Evolutionary conservation across 2,888 invertebrate species (phyloP).

Genomic region (Acanthoscelides obtectus): DNA sequence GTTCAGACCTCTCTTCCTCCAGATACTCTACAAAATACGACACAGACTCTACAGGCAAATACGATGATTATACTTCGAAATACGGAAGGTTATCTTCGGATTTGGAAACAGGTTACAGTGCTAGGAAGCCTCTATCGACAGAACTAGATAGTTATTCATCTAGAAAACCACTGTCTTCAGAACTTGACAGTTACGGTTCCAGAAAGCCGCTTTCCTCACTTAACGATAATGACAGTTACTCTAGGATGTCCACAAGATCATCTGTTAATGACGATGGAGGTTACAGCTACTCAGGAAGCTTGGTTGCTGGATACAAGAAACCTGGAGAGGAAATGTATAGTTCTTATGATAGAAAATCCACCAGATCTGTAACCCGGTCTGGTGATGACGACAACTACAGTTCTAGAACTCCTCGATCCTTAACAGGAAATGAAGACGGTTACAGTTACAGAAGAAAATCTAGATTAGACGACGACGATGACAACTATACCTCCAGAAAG

Average conservation of each 20-base stretch:
- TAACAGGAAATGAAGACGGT: slow-evolving; percentile 21
- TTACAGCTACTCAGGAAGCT: slow-evolving; percentile 25
- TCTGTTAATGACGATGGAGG: slow-evolving; percentile 26
- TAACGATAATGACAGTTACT: slow-evolving; percentile 24
- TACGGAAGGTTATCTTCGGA: slow-evolving; percentile 21
- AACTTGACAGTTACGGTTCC: slow-evolving; percentile 23
- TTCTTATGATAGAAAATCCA: slow-evolving; percentile 27
- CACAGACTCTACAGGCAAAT: slow-evolving; percentile 21
- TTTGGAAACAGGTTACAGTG: slow-evolving; percentile 25
- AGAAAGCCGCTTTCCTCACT: slow-evolving; percentile 24
- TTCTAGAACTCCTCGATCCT: slow-evolving; percentile 24
- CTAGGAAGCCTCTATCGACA: slow-evolving; percentile 21
- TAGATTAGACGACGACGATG: slow-evolving; percentile 17
- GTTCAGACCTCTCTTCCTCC: slow-evolving; percentile 33
- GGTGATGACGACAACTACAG: slow-evolving; percentile 22
- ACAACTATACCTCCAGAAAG: slow-evolving; percentile 24
- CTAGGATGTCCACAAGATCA: slow-evolving; percentile 21
- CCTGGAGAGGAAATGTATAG: slow-evolving; percentile 21
- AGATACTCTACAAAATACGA: slow-evolving; percentile 23
- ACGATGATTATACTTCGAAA: slow-evolving; percentile 30
- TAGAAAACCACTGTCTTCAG: slow-evolving; percentile 18
- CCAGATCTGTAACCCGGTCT: slow-evolving; percentile 23
- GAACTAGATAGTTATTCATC: slow-evolving; percentile 15
- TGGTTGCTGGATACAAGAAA: slow-evolving; percentile 16
- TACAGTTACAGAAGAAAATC: slow-evolving; percentile 21